phyloP scores from a whole-genome alignment of 2,113 vertebrate genomes.

The Ornithorhynchus anatinus region DNA sequence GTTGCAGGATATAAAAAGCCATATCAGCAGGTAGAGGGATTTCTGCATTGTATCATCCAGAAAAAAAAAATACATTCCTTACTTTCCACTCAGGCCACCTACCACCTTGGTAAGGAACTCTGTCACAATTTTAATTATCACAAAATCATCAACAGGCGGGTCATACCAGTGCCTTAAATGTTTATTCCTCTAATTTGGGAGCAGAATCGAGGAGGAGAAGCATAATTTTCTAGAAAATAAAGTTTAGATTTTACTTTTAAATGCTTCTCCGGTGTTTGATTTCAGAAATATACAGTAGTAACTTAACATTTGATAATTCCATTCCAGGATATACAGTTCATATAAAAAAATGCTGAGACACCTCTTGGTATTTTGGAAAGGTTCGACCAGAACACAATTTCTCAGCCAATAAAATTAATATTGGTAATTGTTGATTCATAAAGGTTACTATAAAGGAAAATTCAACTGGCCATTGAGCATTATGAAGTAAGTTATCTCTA shows the following conservation, averaged over 20 bases:
- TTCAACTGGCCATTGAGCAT: constrained; percentile 18
- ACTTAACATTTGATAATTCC: constrained; percentile 33
- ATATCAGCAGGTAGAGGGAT: background rate
- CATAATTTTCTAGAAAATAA: constrained; percentile 15
- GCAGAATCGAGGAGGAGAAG: constrained; percentile 12
- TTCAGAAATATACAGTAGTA: constrained; percentile 9
- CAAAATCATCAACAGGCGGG: too few species aligned
- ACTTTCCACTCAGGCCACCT: too few species aligned
- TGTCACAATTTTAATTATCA: background rate
- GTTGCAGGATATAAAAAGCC: background rate
- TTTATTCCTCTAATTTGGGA: too few species aligned
- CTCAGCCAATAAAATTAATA: constrained; percentile 53
- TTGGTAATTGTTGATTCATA: constrained; percentile 33
- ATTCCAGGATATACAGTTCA: constrained; percentile 40
- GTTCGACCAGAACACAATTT: constrained; percentile 35
- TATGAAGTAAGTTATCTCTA: constrained; percentile 8
- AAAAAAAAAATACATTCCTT: background rate
- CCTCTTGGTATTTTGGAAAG: constrained; percentile 33
- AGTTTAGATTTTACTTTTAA: constrained; percentile 38
- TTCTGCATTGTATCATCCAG: background rate
- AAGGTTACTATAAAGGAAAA: constrained; percentile 31
- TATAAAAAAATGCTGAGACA: constrained; percentile 43
- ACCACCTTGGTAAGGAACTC: background rate
- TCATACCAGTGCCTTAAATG: too few species aligned
- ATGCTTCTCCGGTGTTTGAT: constrained; percentile 36